A percentile compares a stretch with the other conserved stretches of the same genome.
These are phyloP conservation scores for Daphoenositta chrysoptera DNA, from an alignment of 2,113 vertebrate genomes.

Conservation along the genomic window DNA sequence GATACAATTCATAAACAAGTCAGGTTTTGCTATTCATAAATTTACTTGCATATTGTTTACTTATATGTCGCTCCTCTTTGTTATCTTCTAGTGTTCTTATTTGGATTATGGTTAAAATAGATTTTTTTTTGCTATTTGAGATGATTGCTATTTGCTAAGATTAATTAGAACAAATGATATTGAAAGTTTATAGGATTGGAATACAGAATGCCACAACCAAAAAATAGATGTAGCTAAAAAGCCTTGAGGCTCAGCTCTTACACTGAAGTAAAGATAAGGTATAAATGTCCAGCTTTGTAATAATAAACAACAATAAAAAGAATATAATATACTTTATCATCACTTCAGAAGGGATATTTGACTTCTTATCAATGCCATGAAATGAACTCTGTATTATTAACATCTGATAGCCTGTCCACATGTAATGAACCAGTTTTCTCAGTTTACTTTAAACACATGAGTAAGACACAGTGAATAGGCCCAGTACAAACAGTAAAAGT, in stretches of 20 bases:
- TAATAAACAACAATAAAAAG: neutral
- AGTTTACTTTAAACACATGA: accelerated
- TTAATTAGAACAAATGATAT: neutral
- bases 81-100: neutral
- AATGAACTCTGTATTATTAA: neutral
- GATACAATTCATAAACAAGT: neutral
- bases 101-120: neutral
- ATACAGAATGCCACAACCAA: neutral
- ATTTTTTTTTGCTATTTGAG: neutral
- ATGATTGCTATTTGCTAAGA: neutral
- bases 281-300: neutral
- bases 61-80: neutral
- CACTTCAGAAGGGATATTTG: neutral
- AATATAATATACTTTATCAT: neutral
- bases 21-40: neutral
- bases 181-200: neutral
- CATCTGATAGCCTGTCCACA: neutral
- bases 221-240: neutral
- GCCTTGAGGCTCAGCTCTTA: neutral
- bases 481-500: neutral
- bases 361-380: neutral
- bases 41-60: neutral
- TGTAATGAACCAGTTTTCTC: neutral
- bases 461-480: neutral
- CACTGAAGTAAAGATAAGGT: neutral